Base-by-base conservation (phyloP, 2,797 vertebrate species). In the Coranthus polyacanthus region DNA sequence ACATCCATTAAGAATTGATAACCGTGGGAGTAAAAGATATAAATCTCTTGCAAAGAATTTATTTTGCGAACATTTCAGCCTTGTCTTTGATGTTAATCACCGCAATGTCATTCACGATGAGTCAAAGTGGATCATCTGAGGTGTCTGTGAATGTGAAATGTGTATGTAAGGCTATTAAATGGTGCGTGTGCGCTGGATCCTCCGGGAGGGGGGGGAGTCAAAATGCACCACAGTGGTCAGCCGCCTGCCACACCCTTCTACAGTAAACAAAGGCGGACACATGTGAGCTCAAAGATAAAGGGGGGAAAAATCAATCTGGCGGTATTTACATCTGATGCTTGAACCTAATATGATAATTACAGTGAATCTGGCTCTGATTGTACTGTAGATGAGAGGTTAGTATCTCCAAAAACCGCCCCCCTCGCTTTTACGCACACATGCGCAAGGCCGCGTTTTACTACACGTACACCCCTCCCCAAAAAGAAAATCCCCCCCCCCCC, bases 201-300 rank as follows among this genome's bases (percentile, higher is more conserved):
- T 67, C 62, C 50, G n/a, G 45, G 32, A n/a, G 47, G 13, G 38
- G n/a, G n/a, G 26, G 57, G 53, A n/a, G 36, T 72, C 49, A 61
- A 51, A 72, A 82, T 53, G 79, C 75, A 73, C 32, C 79, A 59
- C 71, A 10, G 82, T 52, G 87, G 84, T 70, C 78, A 72, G 50
- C 66, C 51, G 11, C 18, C 63, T 56, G 90, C 90, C 87, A 89
- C 90, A 84, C 88, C 90, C 90, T 68, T 71, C 2, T 2, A 10
- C 52, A 37, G 68, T 84, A 83, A 89, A 91, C 88, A 90, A 87
- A 90, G 83, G 68, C 62, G 0, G 55, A 38, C 24, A 13, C 45
- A 63, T 37, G 2, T 26, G 73, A 53, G 53, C 21, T 3, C 7
- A 12, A 20, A 15, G 18, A 29, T 1, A 3, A 2, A 12, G 4